Conservation (phyloP, 2,797 vertebrate genomes). For the Eospalax fontanierii region DNA sequence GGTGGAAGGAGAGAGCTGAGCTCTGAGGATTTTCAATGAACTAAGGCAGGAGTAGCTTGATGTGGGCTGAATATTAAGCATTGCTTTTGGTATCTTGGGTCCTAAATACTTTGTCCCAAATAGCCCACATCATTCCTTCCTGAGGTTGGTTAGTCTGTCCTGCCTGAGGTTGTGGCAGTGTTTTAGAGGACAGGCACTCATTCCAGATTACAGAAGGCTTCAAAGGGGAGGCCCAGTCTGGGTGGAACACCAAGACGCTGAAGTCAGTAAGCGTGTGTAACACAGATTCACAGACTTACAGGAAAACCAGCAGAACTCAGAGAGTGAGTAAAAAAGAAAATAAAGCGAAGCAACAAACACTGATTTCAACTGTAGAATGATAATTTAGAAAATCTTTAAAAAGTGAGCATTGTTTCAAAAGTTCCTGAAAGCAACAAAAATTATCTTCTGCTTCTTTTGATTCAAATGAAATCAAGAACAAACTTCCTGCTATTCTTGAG, state of each 20-base stretch:
- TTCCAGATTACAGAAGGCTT: not conserved
- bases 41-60: not conserved
- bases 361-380: constrained; percentile 44
- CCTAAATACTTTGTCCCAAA: not conserved
- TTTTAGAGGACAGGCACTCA: not conserved
- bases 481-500: constrained; percentile 18
- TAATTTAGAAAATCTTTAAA: constrained; percentile 12
- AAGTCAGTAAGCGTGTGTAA: not conserved
- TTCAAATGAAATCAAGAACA: constrained; percentile 50
- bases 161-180: not conserved
- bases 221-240: not conserved
- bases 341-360: not conserved
- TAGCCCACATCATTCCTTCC: not conserved
- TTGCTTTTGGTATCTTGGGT: not conserved
- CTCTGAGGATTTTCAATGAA: not conserved
- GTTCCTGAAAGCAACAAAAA: not conserved
- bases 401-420: constrained; percentile 55
- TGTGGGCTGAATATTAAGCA: not conserved
- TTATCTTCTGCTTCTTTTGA: not conserved
- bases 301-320: not conserved
- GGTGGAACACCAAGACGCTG: not conserved
- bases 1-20: too few species aligned
- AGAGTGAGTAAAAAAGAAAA: not conserved
- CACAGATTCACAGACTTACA: not conserved
- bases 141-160: not conserved